Evolutionary conservation across 2,113 vertebrate species (phyloP), one percentile per base, ranked within the genome.

Genomic region (Alces alces): DNA sequence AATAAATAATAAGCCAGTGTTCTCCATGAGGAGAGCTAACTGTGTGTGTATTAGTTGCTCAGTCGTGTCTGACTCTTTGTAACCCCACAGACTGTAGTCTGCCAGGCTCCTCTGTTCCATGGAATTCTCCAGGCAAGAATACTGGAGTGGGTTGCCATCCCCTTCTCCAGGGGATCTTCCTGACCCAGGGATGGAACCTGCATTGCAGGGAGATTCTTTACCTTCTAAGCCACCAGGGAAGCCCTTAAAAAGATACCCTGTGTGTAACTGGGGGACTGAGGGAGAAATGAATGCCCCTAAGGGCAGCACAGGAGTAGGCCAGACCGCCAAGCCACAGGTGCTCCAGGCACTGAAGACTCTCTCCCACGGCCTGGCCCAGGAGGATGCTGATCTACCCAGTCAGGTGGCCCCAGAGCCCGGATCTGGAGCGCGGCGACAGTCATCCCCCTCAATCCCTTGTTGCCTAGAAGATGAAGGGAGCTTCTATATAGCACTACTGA

Each of bases 371-470:
- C n/a, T 23, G 19, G 19, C 9, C 64, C 17, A 70, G n/a, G 64
- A 70, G n/a, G 64, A 36, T 70, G 64, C 19, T 70, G 19, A 2
- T 36, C n/a, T 70, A 12, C 9, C 64, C n/a, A 70, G 64, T 2
- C 19, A 23, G 19, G 64, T 0, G 0, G 64, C 11, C 9, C 64
- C 64, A 70, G 5, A 70, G n/a, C 19, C 64, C 2, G 0, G n/a
- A 70, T 36, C n/a, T 70, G 64, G 64, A 66, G 64, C 4, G 5
- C 5, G 8, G 64, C 0, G 0, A 70, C 64, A 70, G 64, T 36
- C 64, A 70, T 70, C 19, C n/a, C 5, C n/a, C n/a, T 79, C 61
- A 61, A 27, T 11, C 21, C 33, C 43, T 70, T 36, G 7, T 19
- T 4, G 57, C 36, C 50, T 52, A 54, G 21, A 50, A 87, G 12